phyloP scores from a whole-genome alignment of 2,888 invertebrate genomes.

The Nemapogon koenigi region DNA sequence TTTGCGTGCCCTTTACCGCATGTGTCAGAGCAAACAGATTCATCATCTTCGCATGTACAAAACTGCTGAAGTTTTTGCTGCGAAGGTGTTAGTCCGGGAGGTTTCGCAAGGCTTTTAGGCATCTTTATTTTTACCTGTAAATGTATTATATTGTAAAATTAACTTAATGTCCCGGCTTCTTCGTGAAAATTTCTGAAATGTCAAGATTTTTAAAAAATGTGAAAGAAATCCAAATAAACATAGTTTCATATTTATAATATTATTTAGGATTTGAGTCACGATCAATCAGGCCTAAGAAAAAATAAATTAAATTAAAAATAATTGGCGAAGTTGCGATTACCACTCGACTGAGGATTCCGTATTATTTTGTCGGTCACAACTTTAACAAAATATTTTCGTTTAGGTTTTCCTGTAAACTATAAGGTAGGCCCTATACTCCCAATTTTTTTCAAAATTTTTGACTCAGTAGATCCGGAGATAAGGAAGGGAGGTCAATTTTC shows the following conservation, averaged over 20 bases:
- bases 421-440: too few species aligned
- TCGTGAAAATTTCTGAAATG: background rate
- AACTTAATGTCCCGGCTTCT: background rate
- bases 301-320: background rate
- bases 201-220: background rate
- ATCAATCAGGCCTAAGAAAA: background rate
- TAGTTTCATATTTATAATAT: background rate
- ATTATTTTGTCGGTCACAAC: too few species aligned
- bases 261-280: background rate
- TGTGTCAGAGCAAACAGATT: slow-evolving; percentile 39
- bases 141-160: too few species aligned
- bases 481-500: too few species aligned
- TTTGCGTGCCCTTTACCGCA: slow-evolving; percentile 29
- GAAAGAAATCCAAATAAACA: background rate
- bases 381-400: too few species aligned
- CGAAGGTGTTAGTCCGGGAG: slow-evolving; percentile 41
- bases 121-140: slow-evolving; percentile 66
- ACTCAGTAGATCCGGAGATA: too few species aligned
- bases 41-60: slow-evolving; percentile 50
- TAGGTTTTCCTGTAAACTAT: too few species aligned
- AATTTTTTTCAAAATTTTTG: too few species aligned
- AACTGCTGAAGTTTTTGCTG: slow-evolving; percentile 42
- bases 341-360: too few species aligned
- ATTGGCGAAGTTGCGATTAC: too few species aligned
- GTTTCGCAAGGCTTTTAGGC: slow-evolving; percentile 58